A percentile compares a stretch with the other conserved stretches of the same genome.
Evolutionary conservation across 1,140 invertebrate species (phyloP).

Genomic region (Neuroterus valhalla): DNA sequence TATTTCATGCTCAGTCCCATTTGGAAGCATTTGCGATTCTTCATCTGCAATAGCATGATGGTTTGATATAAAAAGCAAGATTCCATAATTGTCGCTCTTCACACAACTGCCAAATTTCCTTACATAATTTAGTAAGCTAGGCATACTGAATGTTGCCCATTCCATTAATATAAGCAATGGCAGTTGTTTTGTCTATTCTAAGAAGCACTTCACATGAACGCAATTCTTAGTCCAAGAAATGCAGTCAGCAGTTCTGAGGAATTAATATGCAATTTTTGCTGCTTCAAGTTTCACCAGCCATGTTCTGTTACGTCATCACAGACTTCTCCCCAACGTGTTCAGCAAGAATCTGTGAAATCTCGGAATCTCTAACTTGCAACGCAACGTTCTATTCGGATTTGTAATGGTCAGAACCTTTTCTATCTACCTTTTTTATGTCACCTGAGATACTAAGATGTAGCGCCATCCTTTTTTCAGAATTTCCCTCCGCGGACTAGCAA

Average conservation of each 20-base stretch:
- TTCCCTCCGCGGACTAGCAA: background rate
- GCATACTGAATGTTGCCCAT: constrained; percentile 41
- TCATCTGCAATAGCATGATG: constrained; percentile 44
- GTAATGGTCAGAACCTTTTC: too few species aligned
- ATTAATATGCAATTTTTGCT: too few species aligned
- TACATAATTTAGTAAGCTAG: constrained; percentile 40
- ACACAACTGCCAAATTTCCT: too few species aligned
- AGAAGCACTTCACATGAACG: constrained; percentile 20
- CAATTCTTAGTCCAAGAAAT: too few species aligned
- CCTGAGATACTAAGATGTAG: background rate
- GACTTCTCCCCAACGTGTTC: constrained; percentile 35
- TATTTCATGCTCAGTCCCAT: constrained; percentile 19
- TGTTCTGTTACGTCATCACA: background rate
- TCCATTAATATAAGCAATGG: constrained; percentile 48
- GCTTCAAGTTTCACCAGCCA: background rate
- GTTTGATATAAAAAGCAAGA: constrained; percentile 44
- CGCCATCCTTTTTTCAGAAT: constrained; percentile 20
- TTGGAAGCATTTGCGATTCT: constrained; percentile 8
- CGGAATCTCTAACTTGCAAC: too few species aligned
- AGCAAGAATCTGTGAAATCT: too few species aligned
- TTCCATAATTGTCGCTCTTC: constrained; percentile 46
- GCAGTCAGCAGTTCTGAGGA: too few species aligned
- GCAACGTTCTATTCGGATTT: too few species aligned
- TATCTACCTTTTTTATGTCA: too few species aligned
- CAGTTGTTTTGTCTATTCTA: constrained; percentile 51